A percentile compares a stretch with the other conserved stretches of the same genome.
These are phyloP conservation scores for Dasypus novemcinctus DNA, from an alignment of 2,113 vertebrate genomes.

Conservation along the genomic window DNA sequence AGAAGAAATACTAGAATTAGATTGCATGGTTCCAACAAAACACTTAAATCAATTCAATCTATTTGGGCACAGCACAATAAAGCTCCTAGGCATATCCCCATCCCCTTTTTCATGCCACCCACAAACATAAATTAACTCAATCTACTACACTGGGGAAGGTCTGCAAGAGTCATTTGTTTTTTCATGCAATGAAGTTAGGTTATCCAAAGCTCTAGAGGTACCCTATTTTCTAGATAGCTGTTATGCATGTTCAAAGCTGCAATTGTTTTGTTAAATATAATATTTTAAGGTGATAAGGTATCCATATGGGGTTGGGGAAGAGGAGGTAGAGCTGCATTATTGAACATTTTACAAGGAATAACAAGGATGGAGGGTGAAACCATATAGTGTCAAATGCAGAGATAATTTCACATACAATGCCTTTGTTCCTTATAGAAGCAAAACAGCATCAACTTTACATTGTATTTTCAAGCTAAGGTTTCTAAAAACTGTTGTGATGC, in stretches of 20 bases:
- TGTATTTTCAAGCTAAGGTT: not conserved
- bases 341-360: conserved; percentile 14
- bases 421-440: not conserved
- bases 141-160: not conserved
- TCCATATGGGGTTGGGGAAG: not conserved
- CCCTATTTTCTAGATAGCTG: not conserved
- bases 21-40: not conserved
- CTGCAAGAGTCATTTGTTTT: not conserved
- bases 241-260: not conserved
- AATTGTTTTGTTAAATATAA: not conserved
- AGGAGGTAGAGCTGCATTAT: not conserved
- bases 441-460: not conserved
- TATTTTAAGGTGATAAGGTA: not conserved
- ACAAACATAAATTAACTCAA: not conserved
- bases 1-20: not conserved
- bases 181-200: not conserved
- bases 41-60: not conserved
- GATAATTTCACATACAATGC: not conserved
- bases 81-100: not conserved
- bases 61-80: not conserved
- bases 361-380: not conserved
- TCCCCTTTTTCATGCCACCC: not conserved
- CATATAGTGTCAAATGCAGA: not conserved
- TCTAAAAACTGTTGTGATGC: not conserved
- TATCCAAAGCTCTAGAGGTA: not conserved